Conservation (phyloP, 2,797 vertebrate genomes). For the Tokudaia muenninki region DNA sequence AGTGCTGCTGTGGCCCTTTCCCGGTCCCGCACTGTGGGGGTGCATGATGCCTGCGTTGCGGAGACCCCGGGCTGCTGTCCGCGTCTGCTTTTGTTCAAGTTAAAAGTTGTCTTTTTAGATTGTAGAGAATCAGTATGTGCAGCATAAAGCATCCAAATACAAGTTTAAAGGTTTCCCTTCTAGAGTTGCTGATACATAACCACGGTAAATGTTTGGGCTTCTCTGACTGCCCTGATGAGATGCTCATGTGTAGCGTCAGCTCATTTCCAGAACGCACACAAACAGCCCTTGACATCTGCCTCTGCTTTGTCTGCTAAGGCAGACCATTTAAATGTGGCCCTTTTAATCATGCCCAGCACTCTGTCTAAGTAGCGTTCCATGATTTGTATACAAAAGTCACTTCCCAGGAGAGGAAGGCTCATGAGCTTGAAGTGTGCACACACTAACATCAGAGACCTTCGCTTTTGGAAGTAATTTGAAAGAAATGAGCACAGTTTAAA, state of each 20-base stretch:
- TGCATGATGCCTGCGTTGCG: background rate
- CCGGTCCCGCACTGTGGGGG: background rate
- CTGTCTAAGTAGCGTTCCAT: constrained; percentile 82
- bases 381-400: constrained; percentile 87
- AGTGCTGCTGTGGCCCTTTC: background rate
- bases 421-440: constrained; percentile 82
- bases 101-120: constrained; percentile 34
- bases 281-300: constrained; percentile 83
- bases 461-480: constrained; percentile 86
- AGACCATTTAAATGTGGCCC: constrained; percentile 78
- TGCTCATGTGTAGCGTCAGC: constrained; percentile 74
- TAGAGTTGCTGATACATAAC: constrained; percentile 47
- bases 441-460: constrained; percentile 81
- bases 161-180: constrained; percentile 31
- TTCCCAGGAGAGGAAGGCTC: constrained; percentile 84
- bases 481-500: constrained; percentile 76
- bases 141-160: background rate
- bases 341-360: constrained; percentile 87
- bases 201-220: constrained; percentile 47
- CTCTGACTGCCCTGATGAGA: constrained; percentile 80
- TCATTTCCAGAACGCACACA: constrained; percentile 74
- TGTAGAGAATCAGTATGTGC: constrained; percentile 7
- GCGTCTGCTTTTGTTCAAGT: constrained; percentile 6
- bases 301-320: constrained; percentile 80
- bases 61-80: background rate